Base-by-base conservation (phyloP, 64 coral and sea anemone genomes). In the Trachythela sp. region DNA sequence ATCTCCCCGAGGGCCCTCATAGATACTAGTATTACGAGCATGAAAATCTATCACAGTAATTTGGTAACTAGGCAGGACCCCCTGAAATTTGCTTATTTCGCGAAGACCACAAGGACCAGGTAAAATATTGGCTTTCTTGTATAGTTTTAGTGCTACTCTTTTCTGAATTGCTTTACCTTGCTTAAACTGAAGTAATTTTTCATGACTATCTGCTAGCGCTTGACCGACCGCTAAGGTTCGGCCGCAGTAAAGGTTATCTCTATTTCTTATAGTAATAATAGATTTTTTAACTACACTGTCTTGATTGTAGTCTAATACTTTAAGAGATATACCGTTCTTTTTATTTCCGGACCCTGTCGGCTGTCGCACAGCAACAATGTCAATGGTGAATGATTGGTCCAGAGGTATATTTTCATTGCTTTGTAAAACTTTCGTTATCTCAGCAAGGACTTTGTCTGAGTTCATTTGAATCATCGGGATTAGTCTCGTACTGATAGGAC, bases 381-480 rank as follows among this genome's bases (percentile, higher is more conserved):
- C 87, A 40, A 88, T 88, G 38, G 18, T 45, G 42, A 88, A 88
- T 18, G 52, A 68, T 36, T 70, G 20, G 41, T 88, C 87, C 15
- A 88, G 59, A n/a, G 15, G 54, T 13, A 89, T 77, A 11, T 70
- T 36, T 17, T 89, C 37, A 37, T 89, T 70, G 37, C 56, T 71
- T 70, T 77, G 87, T 77, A 89, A 27, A 26, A 89, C 87, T 34
- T 89, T 89, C 33, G 87, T 43, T 48, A 89, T 77, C 64, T 89
- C 87, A 17, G 64, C 39, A 11, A 89, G 87, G 43, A 89, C 45
- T 45, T 45, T 48, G 2, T 54, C 39, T 10, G 87, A 15, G 14
- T 60, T 72, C 40, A 48, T 64, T 39, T 89, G 59, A 24, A 48
- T 45, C 22, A 77, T 35, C 41, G 56, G 58, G 17, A 89, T 20